Conservation (phyloP, 2,113 vertebrate genomes). For the Archocentrus centrarchus region DNA sequence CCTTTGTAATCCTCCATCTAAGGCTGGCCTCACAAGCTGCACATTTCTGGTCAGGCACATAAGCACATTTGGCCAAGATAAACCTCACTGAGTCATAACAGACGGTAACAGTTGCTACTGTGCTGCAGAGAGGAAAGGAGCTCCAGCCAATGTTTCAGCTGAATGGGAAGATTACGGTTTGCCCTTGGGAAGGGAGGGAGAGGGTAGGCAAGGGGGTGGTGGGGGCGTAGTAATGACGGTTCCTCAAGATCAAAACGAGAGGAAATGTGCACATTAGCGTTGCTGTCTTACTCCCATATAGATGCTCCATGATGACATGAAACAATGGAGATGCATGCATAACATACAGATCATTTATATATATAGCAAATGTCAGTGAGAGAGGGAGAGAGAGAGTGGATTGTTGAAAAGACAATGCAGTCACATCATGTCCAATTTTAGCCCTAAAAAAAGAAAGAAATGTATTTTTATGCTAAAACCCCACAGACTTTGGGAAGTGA, state of each 20-base stretch:
- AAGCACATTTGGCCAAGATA: slow-evolving; percentile 61
- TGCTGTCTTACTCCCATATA: neutral
- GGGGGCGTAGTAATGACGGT: slow-evolving; percentile 1
- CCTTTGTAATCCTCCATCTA: slow-evolving; percentile 23
- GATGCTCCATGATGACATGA: slow-evolving; percentile 6
- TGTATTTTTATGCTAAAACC: neutral
- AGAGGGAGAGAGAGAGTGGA: neutral
- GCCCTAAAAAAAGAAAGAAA: too few relatives aligned
- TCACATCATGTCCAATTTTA: neutral
- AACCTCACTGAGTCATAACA: slow-evolving; percentile 71
- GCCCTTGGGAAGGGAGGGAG: slow-evolving; percentile 40
- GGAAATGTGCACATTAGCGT: slow-evolving; percentile 60
- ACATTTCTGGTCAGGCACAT: slow-evolving; percentile 42
- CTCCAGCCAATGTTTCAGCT: slow-evolving; percentile 54
- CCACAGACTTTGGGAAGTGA: neutral
- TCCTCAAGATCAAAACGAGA: slow-evolving; percentile 64
- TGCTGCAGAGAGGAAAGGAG: slow-evolving; percentile 48
- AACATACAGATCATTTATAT: slow-evolving; percentile 21
- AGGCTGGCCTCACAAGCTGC: slow-evolving; percentile 29
- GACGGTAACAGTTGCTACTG: slow-evolving; percentile 69
- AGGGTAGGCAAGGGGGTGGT: neutral
- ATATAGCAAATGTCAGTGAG: neutral
- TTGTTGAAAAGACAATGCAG: neutral
- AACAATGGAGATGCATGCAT: slow-evolving; percentile 10
- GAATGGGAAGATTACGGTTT: slow-evolving; percentile 64